phyloP scores from a whole-genome alignment of 2,888 invertebrate species.

The Polyommatus iphigenia region DNA sequence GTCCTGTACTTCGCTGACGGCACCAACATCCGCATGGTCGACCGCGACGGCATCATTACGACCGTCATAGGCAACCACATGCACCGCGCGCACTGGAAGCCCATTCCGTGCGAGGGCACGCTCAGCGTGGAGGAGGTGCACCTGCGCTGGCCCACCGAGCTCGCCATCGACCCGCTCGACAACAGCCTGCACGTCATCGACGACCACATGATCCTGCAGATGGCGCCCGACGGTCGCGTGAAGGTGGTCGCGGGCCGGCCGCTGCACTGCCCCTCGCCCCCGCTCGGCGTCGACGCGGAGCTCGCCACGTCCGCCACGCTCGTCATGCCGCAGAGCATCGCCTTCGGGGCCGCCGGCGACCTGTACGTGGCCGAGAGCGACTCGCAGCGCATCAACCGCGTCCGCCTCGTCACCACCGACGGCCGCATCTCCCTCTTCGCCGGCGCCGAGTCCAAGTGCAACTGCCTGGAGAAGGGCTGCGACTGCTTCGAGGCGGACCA shows the following conservation, averaged over 20 bases:
- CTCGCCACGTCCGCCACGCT: conserved; percentile 94
- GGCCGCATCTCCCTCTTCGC: conserved; percentile 96
- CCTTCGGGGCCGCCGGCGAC: conserved; percentile 95
- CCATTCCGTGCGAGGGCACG: conserved; percentile 95
- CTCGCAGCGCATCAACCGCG: conserved; percentile 95
- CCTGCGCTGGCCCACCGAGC: conserved; percentile 96
- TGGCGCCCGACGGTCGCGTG: conserved; percentile 94
- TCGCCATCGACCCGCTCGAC: conserved; percentile 96
- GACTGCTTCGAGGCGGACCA: conserved; percentile 96
- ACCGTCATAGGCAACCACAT: conserved; percentile 96
- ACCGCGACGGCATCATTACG: conserved; percentile 93
- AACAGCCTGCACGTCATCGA: conserved; percentile 97
- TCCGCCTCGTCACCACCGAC: conserved; percentile 94
- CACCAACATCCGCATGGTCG: conserved; percentile 95
- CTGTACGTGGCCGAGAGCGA: conserved; percentile 97
- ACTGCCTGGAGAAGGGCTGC: conserved; percentile 94
- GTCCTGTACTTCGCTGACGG: conserved; percentile 97
- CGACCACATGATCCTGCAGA: conserved; percentile 95
- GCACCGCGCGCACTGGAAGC: conserved; percentile 96
- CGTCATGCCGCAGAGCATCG: conserved; percentile 96
- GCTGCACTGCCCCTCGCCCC: conserved; percentile 92
- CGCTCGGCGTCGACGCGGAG: conserved; percentile 89
- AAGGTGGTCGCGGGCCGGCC: conserved; percentile 96
- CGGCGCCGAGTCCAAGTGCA: conserved; percentile 96
- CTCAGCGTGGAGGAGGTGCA: conserved; percentile 95